These are phyloP conservation scores for Meandrusa payeni DNA, from an alignment of 2,888 invertebrate species.

Conservation along the genomic window DNA sequence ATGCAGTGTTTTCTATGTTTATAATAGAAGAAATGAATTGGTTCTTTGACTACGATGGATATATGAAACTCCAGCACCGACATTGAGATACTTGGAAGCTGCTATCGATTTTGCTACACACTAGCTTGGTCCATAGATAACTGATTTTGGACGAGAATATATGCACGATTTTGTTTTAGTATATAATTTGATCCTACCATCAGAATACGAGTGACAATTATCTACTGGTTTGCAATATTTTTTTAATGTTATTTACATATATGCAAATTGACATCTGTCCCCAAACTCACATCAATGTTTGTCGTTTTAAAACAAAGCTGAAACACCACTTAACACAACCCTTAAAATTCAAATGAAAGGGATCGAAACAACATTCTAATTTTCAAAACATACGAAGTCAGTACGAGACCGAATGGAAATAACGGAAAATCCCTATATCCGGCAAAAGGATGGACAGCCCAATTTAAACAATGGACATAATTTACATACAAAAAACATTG, in stretches of 20 bases:
- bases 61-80: no score
- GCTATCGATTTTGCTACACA: no score
- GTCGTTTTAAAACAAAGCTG: slow-evolving; percentile 29
- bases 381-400: slow-evolving; percentile 10
- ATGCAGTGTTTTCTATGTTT: no score
- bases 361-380: slow-evolving; percentile 18
- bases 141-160: no score
- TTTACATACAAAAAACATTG: slow-evolving; percentile 74
- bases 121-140: no score
- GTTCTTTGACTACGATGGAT: no score
- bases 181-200: no score
- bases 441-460: slow-evolving; percentile 49
- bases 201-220: no score
- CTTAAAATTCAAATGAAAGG: slow-evolving; percentile 21
- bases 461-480: slow-evolving; percentile 46
- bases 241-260: slow-evolving; percentile 1
- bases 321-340: slow-evolving; percentile 33
- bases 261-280: slow-evolving; percentile 7
- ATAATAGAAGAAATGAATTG: no score
- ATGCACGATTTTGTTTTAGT: no score
- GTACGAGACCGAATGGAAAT: slow-evolving; percentile 45
- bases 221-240: no score
- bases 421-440: slow-evolving; percentile 68
- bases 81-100: no score
- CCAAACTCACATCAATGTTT: slow-evolving; percentile 23